These are phyloP conservation scores for Apodemia duryi DNA, from an alignment of 2,888 invertebrate genomes.

Conservation along the genomic window DNA sequence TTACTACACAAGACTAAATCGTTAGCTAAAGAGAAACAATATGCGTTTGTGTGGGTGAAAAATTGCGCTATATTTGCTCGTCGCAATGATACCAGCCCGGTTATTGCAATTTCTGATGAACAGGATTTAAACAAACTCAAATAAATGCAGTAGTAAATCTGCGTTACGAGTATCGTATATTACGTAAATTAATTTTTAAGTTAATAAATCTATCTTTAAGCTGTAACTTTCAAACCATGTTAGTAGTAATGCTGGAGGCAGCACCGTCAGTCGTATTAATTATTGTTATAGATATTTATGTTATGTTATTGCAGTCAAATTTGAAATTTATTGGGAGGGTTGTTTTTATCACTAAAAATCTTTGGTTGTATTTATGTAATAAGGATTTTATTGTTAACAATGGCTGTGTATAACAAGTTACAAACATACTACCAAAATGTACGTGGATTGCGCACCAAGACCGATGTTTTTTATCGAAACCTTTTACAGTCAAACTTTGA, in stretches of 20 bases:
- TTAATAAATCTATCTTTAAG: neutral
- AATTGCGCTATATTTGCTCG: neutral
- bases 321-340: neutral
- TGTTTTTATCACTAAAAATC: neutral
- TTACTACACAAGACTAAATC: neutral
- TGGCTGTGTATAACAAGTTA: neutral
- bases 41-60: neutral
- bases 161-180: neutral
- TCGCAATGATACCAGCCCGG: neutral
- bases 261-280: neutral
- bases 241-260: neutral
- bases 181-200: neutral
- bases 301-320: neutral
- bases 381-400: neutral
- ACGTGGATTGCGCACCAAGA: neutral
- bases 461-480: neutral
- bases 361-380: neutral
- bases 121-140: neutral
- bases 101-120: neutral
- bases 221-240: neutral
- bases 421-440: neutral
- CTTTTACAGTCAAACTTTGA: neutral
- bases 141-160: neutral
- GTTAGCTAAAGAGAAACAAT: neutral
- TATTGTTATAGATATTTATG: neutral